phyloP scores from a whole-genome alignment of 1,140 invertebrate species.

The Penaeus indicus region DNA sequence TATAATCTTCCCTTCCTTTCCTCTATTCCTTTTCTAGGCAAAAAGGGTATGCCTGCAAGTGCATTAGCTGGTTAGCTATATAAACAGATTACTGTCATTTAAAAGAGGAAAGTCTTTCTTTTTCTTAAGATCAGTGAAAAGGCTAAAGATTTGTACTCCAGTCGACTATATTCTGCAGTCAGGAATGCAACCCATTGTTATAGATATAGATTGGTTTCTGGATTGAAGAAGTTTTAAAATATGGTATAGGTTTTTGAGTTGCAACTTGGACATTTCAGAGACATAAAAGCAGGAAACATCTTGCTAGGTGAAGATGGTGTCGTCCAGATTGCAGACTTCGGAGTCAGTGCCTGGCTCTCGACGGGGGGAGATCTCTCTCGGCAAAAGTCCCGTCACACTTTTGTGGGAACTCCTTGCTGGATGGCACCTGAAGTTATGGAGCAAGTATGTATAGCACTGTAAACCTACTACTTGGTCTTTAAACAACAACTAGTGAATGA shows the following conservation, averaged over 20 bases:
- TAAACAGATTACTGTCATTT: not conserved
- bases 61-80: not conserved
- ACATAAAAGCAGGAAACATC: slow-evolving; percentile 99
- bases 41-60: not conserved
- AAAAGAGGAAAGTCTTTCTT: too few relatives aligned
- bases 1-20: not conserved
- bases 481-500: too few relatives aligned
- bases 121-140: too few relatives aligned
- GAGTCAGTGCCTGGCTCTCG: slow-evolving; percentile 93
- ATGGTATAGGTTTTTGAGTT: not conserved
- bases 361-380: slow-evolving; percentile 91
- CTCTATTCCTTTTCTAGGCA: not conserved
- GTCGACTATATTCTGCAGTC: too few relatives aligned
- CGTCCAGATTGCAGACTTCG: slow-evolving; percentile 97
- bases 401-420: slow-evolving; percentile 89
- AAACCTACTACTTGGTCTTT: too few relatives aligned
- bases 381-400: slow-evolving; percentile 83
- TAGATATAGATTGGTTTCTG: too few relatives aligned
- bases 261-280: slow-evolving; percentile 76
- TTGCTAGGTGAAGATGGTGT: slow-evolving; percentile 97
- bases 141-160: too few relatives aligned
- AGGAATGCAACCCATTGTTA: too few relatives aligned
- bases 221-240: too few relatives aligned
- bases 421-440: slow-evolving; percentile 99
- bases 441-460: slow-evolving; percentile 78